Base-by-base conservation (phyloP, 1,140 invertebrate species). In the Diachasma alloeum region DNA sequence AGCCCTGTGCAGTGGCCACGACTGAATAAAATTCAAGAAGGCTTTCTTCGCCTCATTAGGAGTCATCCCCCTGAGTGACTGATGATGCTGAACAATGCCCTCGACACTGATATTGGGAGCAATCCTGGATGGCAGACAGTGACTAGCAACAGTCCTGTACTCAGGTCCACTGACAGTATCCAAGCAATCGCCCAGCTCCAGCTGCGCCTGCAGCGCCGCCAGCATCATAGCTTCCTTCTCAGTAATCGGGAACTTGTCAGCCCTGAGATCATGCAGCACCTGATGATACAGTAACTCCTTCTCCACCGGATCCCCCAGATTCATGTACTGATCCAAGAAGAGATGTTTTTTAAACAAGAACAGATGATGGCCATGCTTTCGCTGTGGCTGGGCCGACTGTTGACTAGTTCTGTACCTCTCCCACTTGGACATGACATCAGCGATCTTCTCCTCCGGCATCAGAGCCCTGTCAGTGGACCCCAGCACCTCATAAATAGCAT, bases 261-360 rank as follows among this genome's bases (percentile, higher is more conserved):
- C 95, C 76, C 97, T 91, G 19, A 99, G 92, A 83, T 95, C 94
- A 84, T 97, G 96, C 59, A 98, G 90, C 37, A 98, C 94, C 90
- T 99, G 97, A 90, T 98, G 96, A 89, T 98, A 98, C n/a, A 99
- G 87, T 24, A 99, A 90, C 88, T 99, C 97, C 87, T 98, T 97
- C 89, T 99, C 97, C 0, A 98, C 96, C 0, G 94, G 94, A 89
- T 97, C 96, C 72, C 93, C 93, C 79, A 94, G 90, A 88, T 96
- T 96, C 86, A 97, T 94, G 84, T 93, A 98, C 77, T 93, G 93
- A 90, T 94, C 96, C 81, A 95, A 92, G 90, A 98, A 98, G 67
- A 99, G 88, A 82, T 98, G 97, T 91, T 99, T 99, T 91, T 98
- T 96, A 83, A 96, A 95, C 26, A 96, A 90, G 85, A 96, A 95